These are phyloP conservation scores for Esox niger DNA, from an alignment of 2,113 vertebrate genomes.

Conservation along the genomic window DNA sequence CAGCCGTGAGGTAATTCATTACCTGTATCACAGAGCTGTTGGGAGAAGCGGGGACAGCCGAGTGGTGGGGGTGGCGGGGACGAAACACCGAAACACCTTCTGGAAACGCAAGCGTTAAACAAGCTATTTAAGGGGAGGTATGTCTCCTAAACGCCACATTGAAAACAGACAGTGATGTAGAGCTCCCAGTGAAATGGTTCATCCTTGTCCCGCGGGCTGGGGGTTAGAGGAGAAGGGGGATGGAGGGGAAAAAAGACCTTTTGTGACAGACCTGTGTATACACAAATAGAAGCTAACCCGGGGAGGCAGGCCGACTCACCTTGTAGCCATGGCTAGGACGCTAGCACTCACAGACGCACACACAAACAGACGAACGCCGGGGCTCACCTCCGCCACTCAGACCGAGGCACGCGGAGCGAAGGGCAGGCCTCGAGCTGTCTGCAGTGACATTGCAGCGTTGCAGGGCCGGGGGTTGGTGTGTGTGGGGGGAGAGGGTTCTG, in stretches of 20 bases:
- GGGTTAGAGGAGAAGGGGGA: not conserved
- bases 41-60: constrained; percentile 7
- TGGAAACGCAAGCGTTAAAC: constrained; percentile 59
- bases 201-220: constrained; percentile 31
- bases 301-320: constrained; percentile 55
- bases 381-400: constrained; percentile 4
- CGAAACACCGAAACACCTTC: constrained; percentile 61
- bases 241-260: constrained; percentile 17
- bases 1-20: constrained; percentile 61
- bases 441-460: constrained; percentile 38
- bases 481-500: constrained; percentile 4
- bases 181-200: constrained; percentile 40
- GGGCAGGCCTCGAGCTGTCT: constrained; percentile 19
- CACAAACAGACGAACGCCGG: no score
- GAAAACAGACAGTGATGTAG: constrained; percentile 42
- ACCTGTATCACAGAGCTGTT: constrained; percentile 59
- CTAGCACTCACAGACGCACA: not conserved
- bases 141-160: constrained; percentile 43
- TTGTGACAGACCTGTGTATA: constrained; percentile 61
- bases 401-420: constrained; percentile 2
- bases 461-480: constrained; percentile 19
- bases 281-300: constrained; percentile 50
- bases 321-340: constrained; percentile 53
- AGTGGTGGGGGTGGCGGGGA: constrained; percentile 8
- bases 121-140: constrained; percentile 50